Conservation (phyloP, 2,888 invertebrate species). For the Saturnia japonica region DNA sequence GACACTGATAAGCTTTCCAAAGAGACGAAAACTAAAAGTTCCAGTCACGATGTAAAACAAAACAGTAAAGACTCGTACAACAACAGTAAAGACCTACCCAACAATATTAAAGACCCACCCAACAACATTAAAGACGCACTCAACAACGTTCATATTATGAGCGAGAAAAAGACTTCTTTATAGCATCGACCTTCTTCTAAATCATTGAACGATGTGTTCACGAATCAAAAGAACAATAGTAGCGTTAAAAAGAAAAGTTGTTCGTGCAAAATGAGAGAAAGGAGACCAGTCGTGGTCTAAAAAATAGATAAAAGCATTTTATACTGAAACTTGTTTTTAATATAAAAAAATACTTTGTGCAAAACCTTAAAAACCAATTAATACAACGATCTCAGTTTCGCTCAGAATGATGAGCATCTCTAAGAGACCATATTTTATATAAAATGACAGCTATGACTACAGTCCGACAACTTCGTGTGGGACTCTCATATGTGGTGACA, state of each 20-base stretch:
- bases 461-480: too few relatives aligned
- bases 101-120: slow-evolving; percentile 29
- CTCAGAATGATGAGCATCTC: background rate
- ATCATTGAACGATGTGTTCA: slow-evolving; percentile 61
- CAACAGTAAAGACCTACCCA: slow-evolving; percentile 28
- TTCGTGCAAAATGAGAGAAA: slow-evolving; percentile 67
- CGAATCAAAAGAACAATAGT: slow-evolving; percentile 49
- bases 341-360: background rate
- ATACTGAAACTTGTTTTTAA: background rate
- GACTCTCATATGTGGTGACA: too few relatives aligned
- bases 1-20: background rate
- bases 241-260: slow-evolving; percentile 67
- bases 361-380: background rate
- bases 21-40: slow-evolving; percentile 20
- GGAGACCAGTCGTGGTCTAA: slow-evolving; percentile 70
- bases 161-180: slow-evolving; percentile 62
- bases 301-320: slow-evolving; percentile 5
- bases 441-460: background rate
- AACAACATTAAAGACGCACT: slow-evolving; percentile 21
- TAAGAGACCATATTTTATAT: background rate
- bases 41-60: slow-evolving; percentile 36
- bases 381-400: background rate
- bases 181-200: slow-evolving; percentile 70
- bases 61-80: slow-evolving; percentile 24
- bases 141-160: slow-evolving; percentile 34